These are phyloP conservation scores for Orchestes rusci DNA, from an alignment of 2,888 invertebrate genomes.

Conservation along the genomic window DNA sequence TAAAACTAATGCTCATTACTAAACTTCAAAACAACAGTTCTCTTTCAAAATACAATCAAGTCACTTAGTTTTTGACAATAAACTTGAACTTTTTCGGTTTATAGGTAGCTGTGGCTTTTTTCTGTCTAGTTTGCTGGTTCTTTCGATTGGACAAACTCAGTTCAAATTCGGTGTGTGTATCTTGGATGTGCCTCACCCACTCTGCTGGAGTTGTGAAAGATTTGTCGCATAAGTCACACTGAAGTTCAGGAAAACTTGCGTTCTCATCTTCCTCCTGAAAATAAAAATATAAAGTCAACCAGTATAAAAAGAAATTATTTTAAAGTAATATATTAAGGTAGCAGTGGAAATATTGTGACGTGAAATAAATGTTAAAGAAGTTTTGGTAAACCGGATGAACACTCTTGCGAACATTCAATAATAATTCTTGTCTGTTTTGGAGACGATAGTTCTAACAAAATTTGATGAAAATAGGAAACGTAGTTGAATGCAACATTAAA, in stretches of 20 bases:
- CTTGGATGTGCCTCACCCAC: conserved; percentile 83
- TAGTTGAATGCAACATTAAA: too few relatives aligned
- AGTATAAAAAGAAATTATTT: not conserved
- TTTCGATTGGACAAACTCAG: conserved; percentile 61
- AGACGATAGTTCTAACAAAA: too few relatives aligned
- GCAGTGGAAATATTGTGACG: too few relatives aligned
- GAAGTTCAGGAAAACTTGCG: conserved; percentile 61
- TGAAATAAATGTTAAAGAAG: too few relatives aligned
- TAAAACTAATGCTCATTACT: too few relatives aligned
- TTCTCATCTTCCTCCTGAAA: conserved; percentile 54
- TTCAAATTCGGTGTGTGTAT: conserved; percentile 73
- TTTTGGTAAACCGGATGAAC: too few relatives aligned
- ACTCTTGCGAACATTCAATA: too few relatives aligned
- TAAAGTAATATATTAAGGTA: too few relatives aligned
- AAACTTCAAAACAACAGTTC: too few relatives aligned
- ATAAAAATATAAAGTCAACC: conserved; percentile 1
- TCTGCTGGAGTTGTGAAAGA: conserved; percentile 72
- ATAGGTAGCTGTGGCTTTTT: conserved; percentile 5
- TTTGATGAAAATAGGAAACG: too few relatives aligned
- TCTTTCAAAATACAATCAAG: too few relatives aligned
- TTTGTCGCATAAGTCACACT: conserved; percentile 72
- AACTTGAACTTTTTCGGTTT: conserved; percentile 13
- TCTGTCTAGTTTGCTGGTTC: conserved; percentile 9
- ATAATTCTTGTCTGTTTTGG: too few relatives aligned
- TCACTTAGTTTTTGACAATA: conserved; percentile 10